These are phyloP conservation scores for Cephalopachus bancanus DNA, from an alignment of 2,797 vertebrate genomes.

Conservation along the genomic window DNA sequence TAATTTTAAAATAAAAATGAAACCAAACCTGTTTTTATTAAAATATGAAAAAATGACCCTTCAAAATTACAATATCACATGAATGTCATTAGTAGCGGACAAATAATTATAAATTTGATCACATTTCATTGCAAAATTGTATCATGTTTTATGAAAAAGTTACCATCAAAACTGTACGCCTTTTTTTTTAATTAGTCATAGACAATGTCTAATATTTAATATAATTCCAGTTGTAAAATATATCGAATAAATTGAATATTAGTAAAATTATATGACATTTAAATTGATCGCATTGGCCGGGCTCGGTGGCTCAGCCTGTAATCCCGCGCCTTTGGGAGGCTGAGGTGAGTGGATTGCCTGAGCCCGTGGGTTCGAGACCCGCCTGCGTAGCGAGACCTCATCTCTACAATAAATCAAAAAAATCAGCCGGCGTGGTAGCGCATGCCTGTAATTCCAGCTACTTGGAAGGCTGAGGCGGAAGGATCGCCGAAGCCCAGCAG, in stretches of 20 bases:
- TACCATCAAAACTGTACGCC: constrained; percentile 76
- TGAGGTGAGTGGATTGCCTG: too few species aligned
- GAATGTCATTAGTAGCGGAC: background rate
- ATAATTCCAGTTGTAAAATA: constrained; percentile 14
- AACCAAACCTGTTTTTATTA: constrained; percentile 67
- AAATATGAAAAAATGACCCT: background rate
- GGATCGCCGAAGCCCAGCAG: too few species aligned
- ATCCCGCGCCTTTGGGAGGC: too few species aligned
- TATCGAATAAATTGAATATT: background rate
- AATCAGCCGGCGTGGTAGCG: too few species aligned
- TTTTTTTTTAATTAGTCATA: constrained; percentile 63
- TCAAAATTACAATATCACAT: background rate
- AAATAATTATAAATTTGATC: constrained; percentile 67
- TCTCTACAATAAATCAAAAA: too few species aligned
- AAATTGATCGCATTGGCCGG: too few species aligned
- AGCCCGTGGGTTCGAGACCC: too few species aligned
- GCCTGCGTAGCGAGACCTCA: too few species aligned
- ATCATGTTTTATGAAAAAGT: constrained; percentile 41
- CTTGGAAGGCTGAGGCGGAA: too few species aligned
- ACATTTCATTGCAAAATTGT: background rate
- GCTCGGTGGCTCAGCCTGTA: too few species aligned
- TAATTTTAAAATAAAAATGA: constrained; percentile 61
- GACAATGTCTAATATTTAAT: background rate
- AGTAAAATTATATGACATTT: background rate
- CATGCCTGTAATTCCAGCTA: too few species aligned